Conservation (phyloP, 2,888 invertebrate species). For the Catocala fraxini region DNA sequence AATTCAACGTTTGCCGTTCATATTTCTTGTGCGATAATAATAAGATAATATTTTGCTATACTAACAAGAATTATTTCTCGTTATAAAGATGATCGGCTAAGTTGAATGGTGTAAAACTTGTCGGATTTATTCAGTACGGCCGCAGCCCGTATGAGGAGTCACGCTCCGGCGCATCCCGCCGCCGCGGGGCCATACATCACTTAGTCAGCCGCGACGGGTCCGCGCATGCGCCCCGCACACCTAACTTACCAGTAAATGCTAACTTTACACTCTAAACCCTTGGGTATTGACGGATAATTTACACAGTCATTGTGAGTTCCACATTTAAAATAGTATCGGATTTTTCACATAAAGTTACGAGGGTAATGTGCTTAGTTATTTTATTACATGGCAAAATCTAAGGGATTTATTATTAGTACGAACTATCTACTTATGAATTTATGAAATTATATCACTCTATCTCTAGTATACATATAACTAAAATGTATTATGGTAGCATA, state of each 20-base stretch:
- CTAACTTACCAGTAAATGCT: slow-evolving; percentile 49
- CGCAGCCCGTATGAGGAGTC: slow-evolving; percentile 49
- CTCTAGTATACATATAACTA: too few species aligned
- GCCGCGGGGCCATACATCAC: slow-evolving; percentile 60
- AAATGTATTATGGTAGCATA: too few species aligned
- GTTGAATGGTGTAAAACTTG: slow-evolving; percentile 37
- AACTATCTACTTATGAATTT: too few species aligned
- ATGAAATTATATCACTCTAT: too few species aligned
- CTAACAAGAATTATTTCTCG: slow-evolving; percentile 8
- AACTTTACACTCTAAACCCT: slow-evolving; percentile 59
- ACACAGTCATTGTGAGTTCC: slow-evolving; percentile 44
- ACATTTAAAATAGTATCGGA: slow-evolving; percentile 41
- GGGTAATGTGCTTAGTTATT: not conserved
- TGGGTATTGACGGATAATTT: slow-evolving; percentile 63
- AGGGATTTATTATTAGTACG: too few species aligned
- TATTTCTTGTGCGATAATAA: too few species aligned
- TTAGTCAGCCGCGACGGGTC: slow-evolving; percentile 51
- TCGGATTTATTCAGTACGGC: slow-evolving; percentile 37
- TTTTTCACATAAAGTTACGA: slow-evolving; percentile 16
- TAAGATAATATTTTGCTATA: too few species aligned
- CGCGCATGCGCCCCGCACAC: slow-evolving; percentile 50
- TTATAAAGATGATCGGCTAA: slow-evolving; percentile 21
- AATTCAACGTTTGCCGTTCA: too few species aligned
- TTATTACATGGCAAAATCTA: too few species aligned
- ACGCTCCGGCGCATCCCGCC: slow-evolving; percentile 57